Conservation (phyloP, 1,140 invertebrate species). For the Spodoptera litura region DNA sequence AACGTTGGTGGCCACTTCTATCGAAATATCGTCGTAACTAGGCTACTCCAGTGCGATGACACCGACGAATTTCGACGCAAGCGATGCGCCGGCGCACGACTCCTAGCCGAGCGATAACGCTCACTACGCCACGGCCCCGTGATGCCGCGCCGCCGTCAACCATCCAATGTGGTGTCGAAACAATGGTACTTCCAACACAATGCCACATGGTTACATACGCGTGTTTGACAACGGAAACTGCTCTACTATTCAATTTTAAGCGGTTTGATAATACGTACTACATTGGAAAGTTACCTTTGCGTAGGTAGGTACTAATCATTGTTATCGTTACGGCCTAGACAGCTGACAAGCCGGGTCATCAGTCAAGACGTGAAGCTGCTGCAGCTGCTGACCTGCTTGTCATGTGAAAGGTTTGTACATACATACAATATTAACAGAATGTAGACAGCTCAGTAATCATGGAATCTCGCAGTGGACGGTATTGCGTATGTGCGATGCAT, state of each 20-base stretch:
- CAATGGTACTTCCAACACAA: constrained; percentile 30
- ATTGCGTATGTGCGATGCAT: constrained; percentile 11
- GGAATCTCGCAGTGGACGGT: constrained; percentile 16
- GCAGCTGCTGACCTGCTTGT: not conserved
- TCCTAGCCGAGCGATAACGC: constrained; percentile 15
- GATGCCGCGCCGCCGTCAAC: constrained; percentile 11
- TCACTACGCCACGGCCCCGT: not conserved
- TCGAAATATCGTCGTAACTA: constrained; percentile 80
- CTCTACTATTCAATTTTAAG: not conserved
- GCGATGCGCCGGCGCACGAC: constrained; percentile 43
- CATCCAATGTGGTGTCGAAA: constrained; percentile 9
- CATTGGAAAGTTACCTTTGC: no score
- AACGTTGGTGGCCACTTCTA: constrained; percentile 66
- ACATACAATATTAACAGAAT: not conserved
- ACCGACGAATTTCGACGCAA: constrained; percentile 74
- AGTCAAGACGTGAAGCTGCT: no score
- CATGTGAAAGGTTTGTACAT: constrained; percentile 6
- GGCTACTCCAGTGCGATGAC: constrained; percentile 78
- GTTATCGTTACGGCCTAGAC: no score
- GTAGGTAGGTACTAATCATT: no score
- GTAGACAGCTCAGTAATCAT: constrained; percentile 10
- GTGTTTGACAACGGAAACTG: constrained; percentile 13
- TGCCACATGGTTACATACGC: constrained; percentile 11
- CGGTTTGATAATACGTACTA: not conserved
- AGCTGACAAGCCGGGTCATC: no score